Evolutionary conservation across 2,888 invertebrate species (phyloP).

Genomic region (Gibbula magus): DNA sequence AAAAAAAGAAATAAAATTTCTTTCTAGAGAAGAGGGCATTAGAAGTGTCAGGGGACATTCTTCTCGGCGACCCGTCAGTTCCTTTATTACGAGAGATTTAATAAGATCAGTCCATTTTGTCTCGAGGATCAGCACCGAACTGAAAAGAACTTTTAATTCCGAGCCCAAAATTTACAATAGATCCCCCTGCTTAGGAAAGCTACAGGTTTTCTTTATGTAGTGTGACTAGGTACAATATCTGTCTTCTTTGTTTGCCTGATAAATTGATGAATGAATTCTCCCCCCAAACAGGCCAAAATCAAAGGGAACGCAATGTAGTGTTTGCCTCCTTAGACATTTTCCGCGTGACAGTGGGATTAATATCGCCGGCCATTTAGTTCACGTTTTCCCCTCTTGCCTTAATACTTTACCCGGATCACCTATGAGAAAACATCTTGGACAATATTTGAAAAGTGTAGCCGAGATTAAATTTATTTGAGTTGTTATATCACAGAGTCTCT

Average conservation of each 20-base stretch:
- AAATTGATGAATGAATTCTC: constrained; percentile 7
- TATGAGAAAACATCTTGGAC: neutral
- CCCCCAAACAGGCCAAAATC: neutral
- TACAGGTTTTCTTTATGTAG: constrained; percentile 11
- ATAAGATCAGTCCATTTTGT: neutral
- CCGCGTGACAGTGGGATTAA: neutral
- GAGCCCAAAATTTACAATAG: constrained; percentile 7
- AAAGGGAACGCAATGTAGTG: neutral
- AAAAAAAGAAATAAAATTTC: too few species aligned
- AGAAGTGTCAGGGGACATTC: neutral
- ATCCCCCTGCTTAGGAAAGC: neutral
- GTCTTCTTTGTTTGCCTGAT: constrained; percentile 5
- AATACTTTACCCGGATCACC: neutral
- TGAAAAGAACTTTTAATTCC: neutral
- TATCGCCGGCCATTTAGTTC: neutral
- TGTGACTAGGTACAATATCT: constrained; percentile 5
- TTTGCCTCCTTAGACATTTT: constrained; percentile 1
- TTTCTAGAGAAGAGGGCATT: too few species aligned
- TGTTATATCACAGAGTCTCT: neutral
- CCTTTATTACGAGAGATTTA: constrained; percentile 9
- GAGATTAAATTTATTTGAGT: neutral
- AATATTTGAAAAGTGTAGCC: constrained; percentile 13
- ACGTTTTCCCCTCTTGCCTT: neutral
- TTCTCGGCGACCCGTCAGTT: neutral
- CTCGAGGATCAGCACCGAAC: neutral